phyloP scores from a whole-genome alignment of 2,113 vertebrate genomes.

The Synodontis membranacea region DNA sequence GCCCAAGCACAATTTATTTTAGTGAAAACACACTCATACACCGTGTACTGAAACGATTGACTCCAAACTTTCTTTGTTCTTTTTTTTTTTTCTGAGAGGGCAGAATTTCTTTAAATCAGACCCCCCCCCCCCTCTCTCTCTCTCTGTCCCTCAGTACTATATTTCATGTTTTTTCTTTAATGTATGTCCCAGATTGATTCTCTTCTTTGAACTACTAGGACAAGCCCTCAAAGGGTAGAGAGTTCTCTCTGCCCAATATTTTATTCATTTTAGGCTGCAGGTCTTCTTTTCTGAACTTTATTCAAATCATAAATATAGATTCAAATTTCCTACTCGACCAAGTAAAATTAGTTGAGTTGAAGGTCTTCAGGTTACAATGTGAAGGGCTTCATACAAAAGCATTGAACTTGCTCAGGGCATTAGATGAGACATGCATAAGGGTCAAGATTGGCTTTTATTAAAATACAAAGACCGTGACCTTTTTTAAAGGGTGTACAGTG shows the following conservation, averaged over 20 bases:
- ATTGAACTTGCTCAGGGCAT: slow-evolving; percentile 5
- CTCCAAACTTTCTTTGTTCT: background rate
- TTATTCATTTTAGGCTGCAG: slow-evolving; percentile 29
- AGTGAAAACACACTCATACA: background rate
- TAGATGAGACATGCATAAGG: background rate
- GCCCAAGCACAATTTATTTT: background rate
- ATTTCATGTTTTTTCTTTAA: slow-evolving; percentile 10
- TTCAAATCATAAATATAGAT: slow-evolving; percentile 22
- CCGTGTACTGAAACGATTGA: background rate
- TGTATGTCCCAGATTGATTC: slow-evolving; percentile 16
- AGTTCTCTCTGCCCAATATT: slow-evolving; percentile 16
- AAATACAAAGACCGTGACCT: background rate
- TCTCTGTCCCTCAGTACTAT: background rate
- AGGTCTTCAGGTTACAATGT: background rate
- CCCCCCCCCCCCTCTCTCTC: background rate
- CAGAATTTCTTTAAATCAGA: background rate
- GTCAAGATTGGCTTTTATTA: background rate
- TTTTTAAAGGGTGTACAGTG: background rate
- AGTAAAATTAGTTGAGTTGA: background rate
- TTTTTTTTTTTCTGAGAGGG: background rate
- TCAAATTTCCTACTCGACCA: background rate
- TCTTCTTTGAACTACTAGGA: slow-evolving; percentile 30
- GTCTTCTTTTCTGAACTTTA: slow-evolving; percentile 22
- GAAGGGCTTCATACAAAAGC: background rate
- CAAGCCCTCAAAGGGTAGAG: slow-evolving; percentile 12